Percentiles rank a stretch among this genome's conserved stretches.
phyloP scores from a whole-genome alignment of 1,140 invertebrate species.

The Phocides pigmalion region DNA sequence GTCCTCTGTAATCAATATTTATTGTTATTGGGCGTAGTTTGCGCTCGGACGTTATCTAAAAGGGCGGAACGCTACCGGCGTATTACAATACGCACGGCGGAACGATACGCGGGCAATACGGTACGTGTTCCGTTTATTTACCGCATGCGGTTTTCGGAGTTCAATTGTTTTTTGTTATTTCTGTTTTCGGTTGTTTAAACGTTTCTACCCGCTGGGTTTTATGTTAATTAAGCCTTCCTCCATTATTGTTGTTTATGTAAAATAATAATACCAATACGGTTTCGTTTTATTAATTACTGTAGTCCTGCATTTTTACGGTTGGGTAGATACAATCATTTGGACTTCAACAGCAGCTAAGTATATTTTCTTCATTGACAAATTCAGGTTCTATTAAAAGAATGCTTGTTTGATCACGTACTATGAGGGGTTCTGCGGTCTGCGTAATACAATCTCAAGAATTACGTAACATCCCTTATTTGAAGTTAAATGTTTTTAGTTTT shows the following conservation, averaged over 20 bases:
- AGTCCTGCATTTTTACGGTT: background rate
- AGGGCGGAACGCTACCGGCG: constrained; percentile 21
- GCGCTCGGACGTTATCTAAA: constrained; percentile 43
- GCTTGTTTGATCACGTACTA: too few species aligned
- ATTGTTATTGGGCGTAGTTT: constrained; percentile 52
- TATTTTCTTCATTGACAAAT: too few species aligned
- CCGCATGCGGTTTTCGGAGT: constrained; percentile 2
- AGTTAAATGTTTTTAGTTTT: too few species aligned
- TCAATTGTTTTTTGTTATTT: constrained; percentile 34
- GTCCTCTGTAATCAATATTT: constrained; percentile 53
- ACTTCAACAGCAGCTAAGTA: too few species aligned
- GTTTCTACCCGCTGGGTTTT: background rate
- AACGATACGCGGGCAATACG: constrained; percentile 8
- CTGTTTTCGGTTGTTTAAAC: constrained; percentile 7
- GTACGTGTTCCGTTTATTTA: constrained; percentile 24
- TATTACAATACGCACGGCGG: constrained; percentile 18
- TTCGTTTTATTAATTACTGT: background rate
- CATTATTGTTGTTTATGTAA: constrained; percentile 5
- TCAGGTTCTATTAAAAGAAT: too few species aligned
- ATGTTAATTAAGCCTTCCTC: background rate
- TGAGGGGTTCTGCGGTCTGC: too few species aligned
- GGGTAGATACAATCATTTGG: background rate
- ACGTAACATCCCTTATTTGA: too few species aligned
- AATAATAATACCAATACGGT: background rate
- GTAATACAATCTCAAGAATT: too few species aligned